Evolutionary conservation across 1,140 invertebrate genomes (phyloP).

Genomic region (Drosophila nasuta): DNA sequence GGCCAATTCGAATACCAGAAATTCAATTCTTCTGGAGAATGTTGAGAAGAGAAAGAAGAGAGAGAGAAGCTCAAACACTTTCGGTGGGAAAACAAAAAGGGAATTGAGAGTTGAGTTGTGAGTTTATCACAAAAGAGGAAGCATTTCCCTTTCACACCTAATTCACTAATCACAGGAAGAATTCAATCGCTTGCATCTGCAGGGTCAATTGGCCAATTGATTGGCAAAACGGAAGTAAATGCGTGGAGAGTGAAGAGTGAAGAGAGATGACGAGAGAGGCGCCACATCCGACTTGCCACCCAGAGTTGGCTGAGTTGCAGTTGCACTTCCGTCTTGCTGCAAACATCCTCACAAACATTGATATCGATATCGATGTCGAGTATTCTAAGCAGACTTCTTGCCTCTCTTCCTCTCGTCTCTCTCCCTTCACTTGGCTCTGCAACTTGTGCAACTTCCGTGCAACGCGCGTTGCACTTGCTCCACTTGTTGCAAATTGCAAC

Average conservation of each 20-base stretch:
- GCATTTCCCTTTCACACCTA: constrained; percentile 42
- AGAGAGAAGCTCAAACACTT: constrained; percentile 20
- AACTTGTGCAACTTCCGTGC: constrained; percentile 45
- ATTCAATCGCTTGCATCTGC: constrained; percentile 19
- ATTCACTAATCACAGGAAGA: constrained; percentile 39
- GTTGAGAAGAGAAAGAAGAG: too few species aligned
- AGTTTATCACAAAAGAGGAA: constrained; percentile 26
- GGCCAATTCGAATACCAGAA: constrained; percentile 6
- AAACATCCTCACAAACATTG: background rate
- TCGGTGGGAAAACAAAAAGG: constrained; percentile 7
- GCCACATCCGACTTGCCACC: constrained; percentile 23
- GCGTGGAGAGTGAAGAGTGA: background rate
- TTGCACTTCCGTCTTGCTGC: constrained; percentile 6
- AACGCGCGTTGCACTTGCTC: constrained; percentile 41
- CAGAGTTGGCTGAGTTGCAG: background rate
- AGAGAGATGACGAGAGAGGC: background rate
- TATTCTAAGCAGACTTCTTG: background rate
- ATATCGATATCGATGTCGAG: background rate
- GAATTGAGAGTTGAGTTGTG: constrained; percentile 1
- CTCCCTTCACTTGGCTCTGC: background rate
- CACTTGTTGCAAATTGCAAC: constrained; percentile 36
- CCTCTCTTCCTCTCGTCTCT: background rate
- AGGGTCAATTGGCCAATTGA: constrained; percentile 1
- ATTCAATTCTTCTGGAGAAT: too few species aligned
- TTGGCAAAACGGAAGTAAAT: constrained; percentile 33